A percentile compares a stretch with the other conserved stretches of the same genome.
These are phyloP conservation scores for Drosophila multiciliata DNA, from an alignment of 2,888 invertebrate species.

Conservation along the genomic window DNA sequence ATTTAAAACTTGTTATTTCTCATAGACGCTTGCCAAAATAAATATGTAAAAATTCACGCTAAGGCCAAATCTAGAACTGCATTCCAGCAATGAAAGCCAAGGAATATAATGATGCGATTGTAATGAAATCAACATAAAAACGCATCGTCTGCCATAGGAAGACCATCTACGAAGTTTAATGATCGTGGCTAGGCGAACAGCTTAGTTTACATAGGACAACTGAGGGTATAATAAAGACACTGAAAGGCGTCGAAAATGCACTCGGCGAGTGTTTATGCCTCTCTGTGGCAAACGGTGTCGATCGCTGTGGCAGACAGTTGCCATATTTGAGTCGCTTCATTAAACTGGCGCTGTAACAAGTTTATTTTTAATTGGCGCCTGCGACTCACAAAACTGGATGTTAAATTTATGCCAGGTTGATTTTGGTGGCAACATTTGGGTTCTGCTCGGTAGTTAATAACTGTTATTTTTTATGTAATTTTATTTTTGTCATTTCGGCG, in stretches of 20 bases:
- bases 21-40: background rate
- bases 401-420: slow-evolving; percentile 61
- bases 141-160: background rate
- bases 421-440: slow-evolving; percentile 20
- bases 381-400: slow-evolving; percentile 16
- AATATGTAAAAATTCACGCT: background rate
- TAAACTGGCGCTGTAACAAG: slow-evolving; percentile 78
- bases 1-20: background rate
- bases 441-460: slow-evolving; percentile 72
- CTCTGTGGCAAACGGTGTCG: slow-evolving; percentile 14
- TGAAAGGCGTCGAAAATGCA: slow-evolving; percentile 46
- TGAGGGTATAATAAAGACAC: slow-evolving; percentile 28
- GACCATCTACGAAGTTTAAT: slow-evolving; percentile 12
- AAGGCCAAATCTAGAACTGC: background rate
- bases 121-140: slow-evolving; percentile 18
- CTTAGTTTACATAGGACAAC: slow-evolving; percentile 34
- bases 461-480: slow-evolving; percentile 80
- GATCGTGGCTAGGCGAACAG: slow-evolving; percentile 24
- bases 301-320: slow-evolving; percentile 22
- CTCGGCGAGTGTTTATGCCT: slow-evolving; percentile 37
- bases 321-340: slow-evolving; percentile 74
- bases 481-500: slow-evolving; percentile 79
- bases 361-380: slow-evolving; percentile 79
- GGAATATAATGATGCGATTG: slow-evolving; percentile 21
- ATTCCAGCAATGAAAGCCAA: background rate